Base-by-base conservation (phyloP, 2,113 vertebrate species). In the Zosterops hypoxanthus region DNA sequence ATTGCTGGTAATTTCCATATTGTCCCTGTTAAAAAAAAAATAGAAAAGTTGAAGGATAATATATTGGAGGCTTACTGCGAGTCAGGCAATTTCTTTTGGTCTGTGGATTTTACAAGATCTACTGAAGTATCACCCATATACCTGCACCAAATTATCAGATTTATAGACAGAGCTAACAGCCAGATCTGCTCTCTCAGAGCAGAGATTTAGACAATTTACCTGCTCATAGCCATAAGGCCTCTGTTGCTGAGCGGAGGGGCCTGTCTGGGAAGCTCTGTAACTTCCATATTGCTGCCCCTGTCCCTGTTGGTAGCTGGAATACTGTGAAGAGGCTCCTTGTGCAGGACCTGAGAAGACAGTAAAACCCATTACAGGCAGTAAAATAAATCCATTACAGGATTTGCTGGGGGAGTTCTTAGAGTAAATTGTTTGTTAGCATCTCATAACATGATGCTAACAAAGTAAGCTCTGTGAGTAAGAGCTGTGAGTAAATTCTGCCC, bases 1-100 rank as follows among this genome's bases (percentile, higher is more conserved):
- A 99, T 97, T 99, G 98, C 98, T 99, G 99, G 98, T 99, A 99
- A 96, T 99, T 99, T 95, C 99, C 99, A 86, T 99, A 99, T 84
- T 99, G 99, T 97, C 99, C 98, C 99, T 99, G 82, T 66, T 47
- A 96, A 96, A 22, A 68, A 68, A 22, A 49, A 83, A 92, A 75
- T 12, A 61, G 49, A 52, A 60, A 78, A 14, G 7, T 81, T 93
- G 75, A 60, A 44, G 46, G 46, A 55, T 70, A 60, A 73, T 28
- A 6, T 25, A 50, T 44, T 39, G 60, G n/a, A 69, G 9, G 39
- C 34, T 73, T 66, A 73, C n/a, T 65, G 61, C 1, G 2, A 60
- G 18, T 63, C 64, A 84, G 34, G 78, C 33, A 29, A 72, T 86
- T 86, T 64, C 34, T 90, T 88, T 63, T 57, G 25, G n/a, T 47